Conservation (phyloP, 2,888 invertebrate genomes). For the Apamea anceps region DNA sequence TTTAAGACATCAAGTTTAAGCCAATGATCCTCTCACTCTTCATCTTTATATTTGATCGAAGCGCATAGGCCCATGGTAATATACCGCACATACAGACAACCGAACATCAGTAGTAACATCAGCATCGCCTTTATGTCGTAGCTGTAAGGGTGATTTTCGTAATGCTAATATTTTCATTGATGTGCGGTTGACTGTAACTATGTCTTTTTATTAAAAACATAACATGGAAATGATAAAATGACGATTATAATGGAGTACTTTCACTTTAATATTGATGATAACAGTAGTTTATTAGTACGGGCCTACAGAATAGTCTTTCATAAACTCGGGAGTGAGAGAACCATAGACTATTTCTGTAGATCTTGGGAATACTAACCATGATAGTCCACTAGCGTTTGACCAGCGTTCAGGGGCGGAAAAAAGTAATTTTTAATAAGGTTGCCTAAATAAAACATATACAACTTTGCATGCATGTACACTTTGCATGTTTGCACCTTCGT, state of each 20-base stretch:
- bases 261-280: background rate
- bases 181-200: too few species aligned
- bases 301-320: constrained; percentile 13
- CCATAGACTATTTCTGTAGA: background rate
- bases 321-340: background rate
- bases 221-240: background rate
- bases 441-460: background rate
- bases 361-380: background rate
- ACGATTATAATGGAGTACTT: background rate
- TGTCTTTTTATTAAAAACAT: background rate
- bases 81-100: background rate
- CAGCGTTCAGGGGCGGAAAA: background rate
- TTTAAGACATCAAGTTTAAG: background rate
- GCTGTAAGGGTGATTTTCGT: background rate
- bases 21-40: background rate
- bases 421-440: background rate
- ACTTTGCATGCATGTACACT: too few species aligned
- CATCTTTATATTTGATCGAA: background rate
- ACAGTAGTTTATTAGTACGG: constrained; percentile 39
- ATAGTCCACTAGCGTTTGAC: background rate
- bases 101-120: background rate
- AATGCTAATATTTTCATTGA: background rate
- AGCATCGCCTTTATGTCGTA: background rate
- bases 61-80: constrained; percentile 23
- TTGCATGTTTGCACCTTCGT: too few species aligned